Percentiles rank a stretch among this genome's conserved stretches.
Conservation (phyloP, 2,888 invertebrate genomes). For the Antitype chi region DNA sequence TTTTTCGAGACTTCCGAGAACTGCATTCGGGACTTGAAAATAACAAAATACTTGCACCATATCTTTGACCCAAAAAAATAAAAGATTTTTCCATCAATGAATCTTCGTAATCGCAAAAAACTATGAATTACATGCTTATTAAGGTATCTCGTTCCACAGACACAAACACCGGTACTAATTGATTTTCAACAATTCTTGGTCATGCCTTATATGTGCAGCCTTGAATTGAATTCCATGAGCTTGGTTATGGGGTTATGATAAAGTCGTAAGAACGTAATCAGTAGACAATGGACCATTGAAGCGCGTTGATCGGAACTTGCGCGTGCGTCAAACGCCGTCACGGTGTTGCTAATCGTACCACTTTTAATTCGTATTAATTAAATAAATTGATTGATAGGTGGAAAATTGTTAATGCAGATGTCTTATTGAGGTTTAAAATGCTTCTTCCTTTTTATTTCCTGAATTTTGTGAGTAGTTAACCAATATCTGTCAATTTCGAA, state of each 20-base stretch:
- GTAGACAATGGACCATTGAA: constrained; percentile 74
- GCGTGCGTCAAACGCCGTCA: constrained; percentile 69
- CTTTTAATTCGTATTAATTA: constrained; percentile 1
- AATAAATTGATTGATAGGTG: constrained; percentile 1
- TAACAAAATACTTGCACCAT: constrained; percentile 26
- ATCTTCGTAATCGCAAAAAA: constrained; percentile 2
- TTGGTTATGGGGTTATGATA: constrained; percentile 52
- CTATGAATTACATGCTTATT: background rate
- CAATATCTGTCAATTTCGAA: too few species aligned
- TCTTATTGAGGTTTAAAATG: too few species aligned
- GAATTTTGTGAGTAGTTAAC: too few species aligned
- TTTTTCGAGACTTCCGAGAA: constrained; percentile 39
- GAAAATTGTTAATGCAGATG: too few species aligned
- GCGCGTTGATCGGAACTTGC: constrained; percentile 59
- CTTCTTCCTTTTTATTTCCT: too few species aligned
- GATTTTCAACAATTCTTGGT: constrained; percentile 32
- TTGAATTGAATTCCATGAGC: constrained; percentile 57
- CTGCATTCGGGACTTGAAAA: constrained; percentile 34
- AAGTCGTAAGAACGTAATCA: constrained; percentile 55
- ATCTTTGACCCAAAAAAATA: constrained; percentile 2
- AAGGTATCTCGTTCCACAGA: background rate
- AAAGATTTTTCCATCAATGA: background rate
- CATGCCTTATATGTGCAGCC: constrained; percentile 45
- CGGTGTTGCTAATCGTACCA: constrained; percentile 37
- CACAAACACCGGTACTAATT: constrained; percentile 29